phyloP scores from a whole-genome alignment of 2,113 vertebrate species.

The Mellivora capensis region DNA sequence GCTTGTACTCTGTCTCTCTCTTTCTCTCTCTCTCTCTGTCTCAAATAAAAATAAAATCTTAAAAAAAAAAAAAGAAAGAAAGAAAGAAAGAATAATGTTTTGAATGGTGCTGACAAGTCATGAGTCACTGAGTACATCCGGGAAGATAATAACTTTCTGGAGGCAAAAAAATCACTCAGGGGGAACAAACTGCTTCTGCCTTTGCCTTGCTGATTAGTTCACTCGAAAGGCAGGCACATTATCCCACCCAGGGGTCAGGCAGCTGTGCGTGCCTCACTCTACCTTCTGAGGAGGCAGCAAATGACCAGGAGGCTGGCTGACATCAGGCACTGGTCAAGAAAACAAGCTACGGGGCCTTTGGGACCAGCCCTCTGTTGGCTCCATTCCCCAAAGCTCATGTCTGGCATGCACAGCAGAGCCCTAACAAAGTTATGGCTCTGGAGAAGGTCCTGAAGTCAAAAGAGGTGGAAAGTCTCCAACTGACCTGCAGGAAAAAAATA shows the following conservation, averaged over 20 bases:
- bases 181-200: neutral
- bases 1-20: too few species aligned
- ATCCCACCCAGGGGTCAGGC: neutral
- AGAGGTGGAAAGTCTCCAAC: neutral
- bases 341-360: conserved; percentile 35
- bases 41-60: too few species aligned
- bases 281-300: conserved; percentile 34
- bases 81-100: neutral
- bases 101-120: conserved; percentile 10
- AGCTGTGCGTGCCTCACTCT: conserved; percentile 35
- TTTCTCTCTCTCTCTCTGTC: too few species aligned
- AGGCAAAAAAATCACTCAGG: conserved; percentile 39
- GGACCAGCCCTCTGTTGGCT: neutral
- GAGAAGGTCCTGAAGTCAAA: neutral
- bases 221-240: conserved; percentile 29
- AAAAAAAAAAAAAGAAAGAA: too few species aligned
- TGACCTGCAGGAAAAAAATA: neutral
- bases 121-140: neutral
- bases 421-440: neutral
- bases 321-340: conserved; percentile 49
- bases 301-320: conserved; percentile 36
- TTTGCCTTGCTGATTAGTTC: conserved; percentile 19
- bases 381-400: neutral
- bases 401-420: neutral
- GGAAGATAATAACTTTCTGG: conserved; percentile 55